A percentile compares a stretch with the other conserved stretches of the same genome.
Conservation (phyloP, 1,140 invertebrate genomes). For the Halesus radiatus region DNA sequence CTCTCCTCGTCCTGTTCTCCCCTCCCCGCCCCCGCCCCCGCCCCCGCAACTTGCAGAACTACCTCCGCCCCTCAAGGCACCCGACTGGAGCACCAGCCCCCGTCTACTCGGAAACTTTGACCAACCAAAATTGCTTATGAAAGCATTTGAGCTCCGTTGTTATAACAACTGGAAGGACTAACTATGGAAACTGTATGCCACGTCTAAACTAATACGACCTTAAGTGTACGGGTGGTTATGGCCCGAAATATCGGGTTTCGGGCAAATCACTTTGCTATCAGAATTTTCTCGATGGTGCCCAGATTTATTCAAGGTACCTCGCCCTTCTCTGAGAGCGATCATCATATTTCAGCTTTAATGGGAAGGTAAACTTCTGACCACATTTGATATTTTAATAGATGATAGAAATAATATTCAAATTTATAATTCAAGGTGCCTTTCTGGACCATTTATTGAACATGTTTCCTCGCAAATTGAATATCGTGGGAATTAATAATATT, state of each 20-base stretch:
- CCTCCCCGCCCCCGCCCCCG: neutral
- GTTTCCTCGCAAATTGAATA: no score
- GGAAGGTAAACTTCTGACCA: conserved; percentile 8
- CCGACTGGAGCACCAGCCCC: conserved; percentile 31
- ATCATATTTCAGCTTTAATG: conserved; percentile 30
- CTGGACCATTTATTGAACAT: no score
- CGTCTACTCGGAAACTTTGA: conserved; percentile 54
- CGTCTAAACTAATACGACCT: conserved; percentile 29
- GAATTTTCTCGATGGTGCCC: conserved; percentile 19
- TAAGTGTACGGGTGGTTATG: conserved; percentile 26
- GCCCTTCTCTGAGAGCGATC: neutral
- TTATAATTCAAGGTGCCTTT: conserved; percentile 4
- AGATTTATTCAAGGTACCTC: neutral
- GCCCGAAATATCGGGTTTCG: conserved; percentile 30
- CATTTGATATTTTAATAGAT: neutral
- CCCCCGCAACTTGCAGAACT: conserved; percentile 32
- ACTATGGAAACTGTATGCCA: conserved; percentile 29
- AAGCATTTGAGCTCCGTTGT: conserved; percentile 56
- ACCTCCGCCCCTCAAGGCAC: conserved; percentile 8
- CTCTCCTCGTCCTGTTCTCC: neutral
- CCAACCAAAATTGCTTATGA: conserved; percentile 58
- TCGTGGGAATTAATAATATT: no score
- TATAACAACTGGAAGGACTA: conserved; percentile 49
- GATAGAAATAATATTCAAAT: neutral
- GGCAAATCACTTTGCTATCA: conserved; percentile 31